Percentiles rank a stretch among this genome's conserved stretches.
Evolutionary conservation across 2,113 vertebrate species (phyloP).

Genomic region (Anhinga anhinga): DNA sequence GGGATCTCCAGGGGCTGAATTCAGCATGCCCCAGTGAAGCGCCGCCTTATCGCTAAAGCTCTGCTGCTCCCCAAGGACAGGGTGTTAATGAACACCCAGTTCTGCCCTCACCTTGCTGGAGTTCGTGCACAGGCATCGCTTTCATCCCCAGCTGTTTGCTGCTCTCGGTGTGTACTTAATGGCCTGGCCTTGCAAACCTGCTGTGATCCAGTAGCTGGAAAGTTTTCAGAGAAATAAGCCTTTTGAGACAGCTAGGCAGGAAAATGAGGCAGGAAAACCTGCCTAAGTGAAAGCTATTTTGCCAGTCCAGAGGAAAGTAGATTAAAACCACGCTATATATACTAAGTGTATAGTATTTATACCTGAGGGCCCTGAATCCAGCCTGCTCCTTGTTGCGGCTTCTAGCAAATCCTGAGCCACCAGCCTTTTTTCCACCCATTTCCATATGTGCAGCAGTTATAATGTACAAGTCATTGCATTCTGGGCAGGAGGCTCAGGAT

Average conservation of each 20-base stretch:
- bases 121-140: accelerated
- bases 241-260: background rate
- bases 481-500: conserved; percentile 27
- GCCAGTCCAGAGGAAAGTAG: too few species aligned
- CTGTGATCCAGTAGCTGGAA: background rate
- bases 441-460: background rate
- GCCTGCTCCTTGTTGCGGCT: background rate
- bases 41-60: background rate
- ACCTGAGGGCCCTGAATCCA: background rate
- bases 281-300: background rate
- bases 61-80: background rate
- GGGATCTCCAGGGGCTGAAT: background rate
- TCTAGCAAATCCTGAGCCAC: background rate
- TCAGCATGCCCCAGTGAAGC: accelerated
- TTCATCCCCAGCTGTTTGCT: background rate
- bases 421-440: conserved; percentile 2
- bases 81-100: background rate
- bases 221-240: background rate
- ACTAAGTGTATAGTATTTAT: background rate
- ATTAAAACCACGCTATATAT: background rate
- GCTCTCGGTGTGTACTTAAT: accelerated
- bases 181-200: background rate
- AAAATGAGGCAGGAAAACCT: background rate
- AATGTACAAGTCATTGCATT: conserved; percentile 30
- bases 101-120: background rate